Conservation (phyloP, 2,797 vertebrate species). For the Acipenser oxyrinchus region DNA sequence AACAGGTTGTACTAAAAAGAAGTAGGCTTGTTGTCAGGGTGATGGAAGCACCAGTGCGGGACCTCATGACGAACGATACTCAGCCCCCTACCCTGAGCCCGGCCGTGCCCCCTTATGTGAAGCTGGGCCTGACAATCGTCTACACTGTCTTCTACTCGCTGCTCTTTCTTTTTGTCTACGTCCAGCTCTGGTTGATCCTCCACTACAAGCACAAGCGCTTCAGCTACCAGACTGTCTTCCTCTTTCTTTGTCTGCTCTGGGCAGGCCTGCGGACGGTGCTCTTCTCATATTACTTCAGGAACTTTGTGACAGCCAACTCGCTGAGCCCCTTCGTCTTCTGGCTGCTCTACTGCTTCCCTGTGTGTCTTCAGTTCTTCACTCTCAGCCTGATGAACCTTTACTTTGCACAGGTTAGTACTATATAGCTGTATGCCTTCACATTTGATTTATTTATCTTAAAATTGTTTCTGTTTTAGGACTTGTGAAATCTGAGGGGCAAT, state of each 20-base stretch:
- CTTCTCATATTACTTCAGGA: constrained; percentile 93
- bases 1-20: constrained; percentile 8
- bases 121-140: constrained; percentile 79
- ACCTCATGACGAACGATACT: constrained; percentile 47
- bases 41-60: constrained; percentile 55
- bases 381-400: constrained; percentile 94
- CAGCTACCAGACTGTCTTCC: constrained; percentile 92
- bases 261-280: constrained; percentile 85
- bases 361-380: constrained; percentile 97
- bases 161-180: constrained; percentile 84
- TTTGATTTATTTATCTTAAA: not conserved
- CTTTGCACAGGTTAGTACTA: constrained; percentile 79
- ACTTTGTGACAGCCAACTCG: constrained; percentile 80
- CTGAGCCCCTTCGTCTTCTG: constrained; percentile 86
- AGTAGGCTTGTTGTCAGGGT: constrained; percentile 5
- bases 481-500: no score
- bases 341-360: constrained; percentile 93
- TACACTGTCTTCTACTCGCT: constrained; percentile 87
- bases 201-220: constrained; percentile 88
- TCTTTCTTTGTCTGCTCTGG: constrained; percentile 94
- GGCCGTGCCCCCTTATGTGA: constrained; percentile 82
- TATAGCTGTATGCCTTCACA: no score
- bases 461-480: not conserved
- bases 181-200: constrained; percentile 90
- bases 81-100: constrained; percentile 75